phyloP scores from a whole-genome alignment of 2,113 vertebrate species.

The Nanger granti region DNA sequence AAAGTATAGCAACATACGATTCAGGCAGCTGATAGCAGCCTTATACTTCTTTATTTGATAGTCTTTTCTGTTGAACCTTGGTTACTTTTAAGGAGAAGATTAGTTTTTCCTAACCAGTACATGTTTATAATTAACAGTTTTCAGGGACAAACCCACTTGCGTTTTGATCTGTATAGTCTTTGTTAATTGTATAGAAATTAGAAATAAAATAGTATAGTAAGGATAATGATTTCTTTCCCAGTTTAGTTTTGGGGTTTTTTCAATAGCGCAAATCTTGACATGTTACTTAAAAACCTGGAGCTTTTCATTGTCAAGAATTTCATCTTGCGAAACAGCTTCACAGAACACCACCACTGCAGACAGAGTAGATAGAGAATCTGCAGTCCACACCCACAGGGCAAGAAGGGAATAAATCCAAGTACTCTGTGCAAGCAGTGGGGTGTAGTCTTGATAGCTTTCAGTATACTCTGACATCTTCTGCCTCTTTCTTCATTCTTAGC shows the following conservation, averaged over 20 bases:
- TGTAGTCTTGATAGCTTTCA: background rate
- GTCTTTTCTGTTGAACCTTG: slow-evolving; percentile 34
- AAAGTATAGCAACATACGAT: background rate
- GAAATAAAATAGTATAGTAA: slow-evolving; percentile 39
- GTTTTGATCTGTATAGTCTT: background rate
- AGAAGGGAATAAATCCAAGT: background rate
- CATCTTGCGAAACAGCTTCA: background rate
- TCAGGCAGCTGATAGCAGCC: slow-evolving; percentile 26
- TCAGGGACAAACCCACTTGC: background rate
- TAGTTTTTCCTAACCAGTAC: slow-evolving; percentile 42
- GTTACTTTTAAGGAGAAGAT: slow-evolving; percentile 51
- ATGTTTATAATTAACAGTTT: slow-evolving; percentile 41
- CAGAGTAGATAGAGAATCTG: background rate
- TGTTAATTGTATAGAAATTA: slow-evolving; percentile 47
- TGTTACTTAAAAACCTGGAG: background rate
- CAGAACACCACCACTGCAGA: background rate
- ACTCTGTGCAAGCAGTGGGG: background rate
- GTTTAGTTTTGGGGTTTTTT: background rate
- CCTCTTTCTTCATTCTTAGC: background rate
- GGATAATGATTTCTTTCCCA: background rate
- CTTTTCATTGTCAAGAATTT: background rate
- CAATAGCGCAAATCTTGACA: slow-evolving; percentile 26
- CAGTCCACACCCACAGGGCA: background rate
- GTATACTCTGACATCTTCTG: background rate
- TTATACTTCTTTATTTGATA: background rate